These are phyloP conservation scores for Buteo buteo DNA, from an alignment of 2,113 vertebrate genomes.

Conservation along the genomic window DNA sequence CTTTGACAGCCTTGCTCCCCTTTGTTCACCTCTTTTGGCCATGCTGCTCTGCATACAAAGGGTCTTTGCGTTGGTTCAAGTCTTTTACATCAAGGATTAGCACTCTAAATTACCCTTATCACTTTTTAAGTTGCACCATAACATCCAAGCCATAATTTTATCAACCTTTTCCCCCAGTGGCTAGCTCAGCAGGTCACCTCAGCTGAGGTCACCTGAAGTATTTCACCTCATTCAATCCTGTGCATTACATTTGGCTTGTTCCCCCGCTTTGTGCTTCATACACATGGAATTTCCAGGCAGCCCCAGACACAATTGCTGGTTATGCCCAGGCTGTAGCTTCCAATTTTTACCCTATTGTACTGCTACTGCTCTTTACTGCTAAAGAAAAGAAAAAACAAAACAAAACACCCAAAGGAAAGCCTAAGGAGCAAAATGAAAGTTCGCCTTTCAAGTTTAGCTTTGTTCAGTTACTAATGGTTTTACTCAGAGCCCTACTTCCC, in stretches of 20 bases:
- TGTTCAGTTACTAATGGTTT: not conserved
- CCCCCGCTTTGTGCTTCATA: not conserved
- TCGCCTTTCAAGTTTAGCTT: not conserved
- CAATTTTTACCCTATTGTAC: too few relatives aligned
- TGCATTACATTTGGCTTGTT: rapidly evolving
- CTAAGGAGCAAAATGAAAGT: not conserved
- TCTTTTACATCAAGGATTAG: not conserved
- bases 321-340: not conserved
- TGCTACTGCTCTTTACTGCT: not conserved
- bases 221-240: rapidly evolving
- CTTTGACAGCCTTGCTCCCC: not conserved
- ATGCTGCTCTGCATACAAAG: not conserved
- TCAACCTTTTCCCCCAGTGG: not conserved
- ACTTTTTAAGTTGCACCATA: too few relatives aligned
- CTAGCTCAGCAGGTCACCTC: not conserved
- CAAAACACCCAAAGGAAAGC: not conserved
- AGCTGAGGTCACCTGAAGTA: too few relatives aligned
- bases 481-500: too few relatives aligned
- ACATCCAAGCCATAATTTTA: too few relatives aligned
- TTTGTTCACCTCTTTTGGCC: not conserved
- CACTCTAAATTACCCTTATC: not conserved
- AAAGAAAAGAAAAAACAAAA: too few relatives aligned
- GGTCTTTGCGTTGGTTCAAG: too few relatives aligned
- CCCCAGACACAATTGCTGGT: not conserved
- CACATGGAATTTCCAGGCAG: not conserved